phyloP scores from a whole-genome alignment of 2,113 vertebrate genomes.

The Colinus virginianus region DNA sequence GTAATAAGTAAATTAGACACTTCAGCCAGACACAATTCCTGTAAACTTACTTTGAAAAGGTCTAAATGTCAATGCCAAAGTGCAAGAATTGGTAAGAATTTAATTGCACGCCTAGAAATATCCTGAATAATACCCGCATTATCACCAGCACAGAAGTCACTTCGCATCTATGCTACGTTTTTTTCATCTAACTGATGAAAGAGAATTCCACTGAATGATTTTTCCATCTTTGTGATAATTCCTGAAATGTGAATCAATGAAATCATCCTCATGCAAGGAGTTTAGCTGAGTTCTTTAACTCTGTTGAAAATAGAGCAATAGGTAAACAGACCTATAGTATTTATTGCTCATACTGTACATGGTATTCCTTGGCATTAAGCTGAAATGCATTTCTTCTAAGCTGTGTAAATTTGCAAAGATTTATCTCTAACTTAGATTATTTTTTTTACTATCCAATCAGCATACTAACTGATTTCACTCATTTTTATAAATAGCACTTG shows the following conservation, averaged over 20 bases:
- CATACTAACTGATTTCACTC: slow-evolving; percentile 54
- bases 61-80: not conserved
- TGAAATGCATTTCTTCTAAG: slow-evolving; percentile 20
- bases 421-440: slow-evolving; percentile 23
- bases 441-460: slow-evolving; percentile 28
- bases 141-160: not conserved
- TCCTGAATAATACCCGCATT: not conserved
- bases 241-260: not conserved
- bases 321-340: not conserved
- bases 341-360: not conserved
- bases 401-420: slow-evolving; percentile 34
- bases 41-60: not conserved
- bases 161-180: too few species aligned
- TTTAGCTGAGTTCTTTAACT: not conserved
- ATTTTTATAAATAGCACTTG: slow-evolving; percentile 68
- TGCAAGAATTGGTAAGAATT: not conserved
- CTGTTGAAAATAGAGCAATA: not conserved
- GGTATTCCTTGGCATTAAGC: not conserved
- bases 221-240: not conserved
- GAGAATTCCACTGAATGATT: not conserved
- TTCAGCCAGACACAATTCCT: not conserved
- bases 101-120: not conserved
- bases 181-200: not conserved
- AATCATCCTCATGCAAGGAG: not conserved
- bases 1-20: not conserved